Evolutionary conservation across 1,140 invertebrate genomes (phyloP).

Genomic region (Ips nitidus): DNA sequence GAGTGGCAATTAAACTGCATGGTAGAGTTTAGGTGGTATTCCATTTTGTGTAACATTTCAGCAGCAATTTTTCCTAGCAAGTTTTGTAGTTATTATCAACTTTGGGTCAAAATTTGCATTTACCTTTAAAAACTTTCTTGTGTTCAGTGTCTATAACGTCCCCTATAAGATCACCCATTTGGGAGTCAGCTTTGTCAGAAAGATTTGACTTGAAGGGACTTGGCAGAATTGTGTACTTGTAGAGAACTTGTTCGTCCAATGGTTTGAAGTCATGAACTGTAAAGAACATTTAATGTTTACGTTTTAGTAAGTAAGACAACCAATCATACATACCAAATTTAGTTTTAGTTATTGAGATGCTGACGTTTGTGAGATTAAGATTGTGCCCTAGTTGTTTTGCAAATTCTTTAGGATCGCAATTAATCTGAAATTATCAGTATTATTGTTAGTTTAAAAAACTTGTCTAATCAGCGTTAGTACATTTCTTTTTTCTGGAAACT

Average conservation of each 20-base stretch:
- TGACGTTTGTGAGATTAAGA: no score
- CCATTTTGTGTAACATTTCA: conserved; percentile 16
- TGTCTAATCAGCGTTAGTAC: no score
- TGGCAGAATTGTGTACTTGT: conserved; percentile 50
- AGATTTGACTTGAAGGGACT: conserved; percentile 49
- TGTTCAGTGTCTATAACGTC: conserved; percentile 49
- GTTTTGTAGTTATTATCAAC: neutral
- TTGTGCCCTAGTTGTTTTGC: no score
- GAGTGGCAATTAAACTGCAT: conserved; percentile 9
- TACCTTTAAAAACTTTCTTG: conserved; percentile 48
- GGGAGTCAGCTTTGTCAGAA: conserved; percentile 53
- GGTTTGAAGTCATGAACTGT: conserved; percentile 49
- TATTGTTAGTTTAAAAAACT: no score
- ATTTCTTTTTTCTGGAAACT: conserved; percentile 12
- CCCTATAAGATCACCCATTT: conserved; percentile 50
- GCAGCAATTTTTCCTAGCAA: conserved; percentile 20
- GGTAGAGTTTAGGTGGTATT: conserved; percentile 11
- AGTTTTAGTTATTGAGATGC: no score
- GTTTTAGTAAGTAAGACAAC: conserved; percentile 38
- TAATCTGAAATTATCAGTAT: no score
- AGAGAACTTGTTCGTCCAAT: conserved; percentile 46
- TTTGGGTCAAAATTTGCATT: neutral
- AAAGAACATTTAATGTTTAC: conserved; percentile 32
- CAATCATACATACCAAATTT: no score
- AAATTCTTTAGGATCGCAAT: no score